Evolutionary conservation across 2,888 invertebrate species (phyloP).

Genomic region (Ceramica pisi): DNA sequence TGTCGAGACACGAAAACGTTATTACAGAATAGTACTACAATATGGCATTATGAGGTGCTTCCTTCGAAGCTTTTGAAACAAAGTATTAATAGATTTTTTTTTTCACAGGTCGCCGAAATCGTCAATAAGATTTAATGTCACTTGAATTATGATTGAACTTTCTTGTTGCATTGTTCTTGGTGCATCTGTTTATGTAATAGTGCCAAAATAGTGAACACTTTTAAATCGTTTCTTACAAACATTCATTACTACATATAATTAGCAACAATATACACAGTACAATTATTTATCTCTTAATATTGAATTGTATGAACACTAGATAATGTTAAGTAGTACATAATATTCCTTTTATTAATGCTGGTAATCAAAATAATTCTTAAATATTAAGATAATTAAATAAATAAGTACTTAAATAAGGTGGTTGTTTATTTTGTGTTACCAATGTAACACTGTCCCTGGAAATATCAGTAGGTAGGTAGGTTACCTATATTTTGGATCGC

Average conservation of each 20-base stretch:
- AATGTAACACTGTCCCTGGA: not conserved
- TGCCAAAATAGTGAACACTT: constrained; percentile 83
- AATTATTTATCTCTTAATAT: constrained; percentile 74
- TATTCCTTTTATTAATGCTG: constrained; percentile 81
- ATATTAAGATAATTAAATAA: constrained; percentile 81
- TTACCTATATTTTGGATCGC: not conserved
- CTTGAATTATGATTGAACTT: constrained; percentile 74
- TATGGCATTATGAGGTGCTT: not conserved
- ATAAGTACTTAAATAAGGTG: constrained; percentile 78
- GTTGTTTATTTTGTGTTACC: constrained; percentile 36
- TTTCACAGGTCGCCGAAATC: constrained; percentile 87
- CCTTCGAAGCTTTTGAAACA: not conserved
- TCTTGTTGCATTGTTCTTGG: constrained; percentile 76
- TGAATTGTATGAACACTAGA: constrained; percentile 74
- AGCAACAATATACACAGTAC: constrained; percentile 77
- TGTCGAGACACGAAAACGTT: no score
- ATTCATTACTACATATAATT: constrained; percentile 70
- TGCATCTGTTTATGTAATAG: constrained; percentile 83
- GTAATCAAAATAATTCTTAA: constrained; percentile 78
- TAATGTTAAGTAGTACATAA: constrained; percentile 75
- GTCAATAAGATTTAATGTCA: constrained; percentile 79
- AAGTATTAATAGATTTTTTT: constrained; percentile 48
- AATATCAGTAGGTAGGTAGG: no score
- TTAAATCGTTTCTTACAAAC: constrained; percentile 67
- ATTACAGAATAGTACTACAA: no score